These are phyloP conservation scores for Gnathonemus longibarbis DNA, from an alignment of 2,113 vertebrate species.

Conservation along the genomic window DNA sequence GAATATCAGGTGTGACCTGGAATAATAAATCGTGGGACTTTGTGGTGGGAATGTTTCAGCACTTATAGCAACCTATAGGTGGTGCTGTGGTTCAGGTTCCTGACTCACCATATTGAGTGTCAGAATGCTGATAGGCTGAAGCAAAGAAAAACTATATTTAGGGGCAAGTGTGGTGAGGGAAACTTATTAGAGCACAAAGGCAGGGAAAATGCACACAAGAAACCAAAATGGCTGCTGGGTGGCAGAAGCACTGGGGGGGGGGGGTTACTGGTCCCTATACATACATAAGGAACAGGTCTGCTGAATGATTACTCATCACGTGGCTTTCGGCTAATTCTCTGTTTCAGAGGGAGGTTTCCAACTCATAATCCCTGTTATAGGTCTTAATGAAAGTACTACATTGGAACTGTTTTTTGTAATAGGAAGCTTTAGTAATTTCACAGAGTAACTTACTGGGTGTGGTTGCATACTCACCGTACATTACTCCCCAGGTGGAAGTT, in stretches of 20 bases:
- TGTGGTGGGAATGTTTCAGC: not conserved
- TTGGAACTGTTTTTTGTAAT: not conserved
- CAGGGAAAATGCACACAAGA: not conserved
- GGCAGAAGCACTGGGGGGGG: not conserved
- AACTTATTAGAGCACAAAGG: not conserved
- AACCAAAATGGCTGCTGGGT: not conserved
- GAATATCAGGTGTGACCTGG: not conserved
- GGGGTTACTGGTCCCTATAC: not conserved
- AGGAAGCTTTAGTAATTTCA: not conserved
- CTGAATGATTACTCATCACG: not conserved
- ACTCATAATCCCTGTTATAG: not conserved
- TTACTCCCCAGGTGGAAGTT: not conserved
- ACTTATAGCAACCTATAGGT: not conserved
- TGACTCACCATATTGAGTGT: not conserved
- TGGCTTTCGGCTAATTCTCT: not conserved
- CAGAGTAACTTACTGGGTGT: not conserved
- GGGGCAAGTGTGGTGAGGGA: not conserved
- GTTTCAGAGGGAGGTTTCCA: not conserved
- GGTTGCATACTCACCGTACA: not conserved
- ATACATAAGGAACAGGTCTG: not conserved
- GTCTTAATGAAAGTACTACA: not conserved
- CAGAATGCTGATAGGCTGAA: not conserved
- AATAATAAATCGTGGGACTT: not conserved
- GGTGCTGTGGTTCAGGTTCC: not conserved
- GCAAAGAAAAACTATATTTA: not conserved